These are phyloP conservation scores for Pogonus chalceus DNA, from an alignment of 1,140 invertebrate genomes.

Conservation along the genomic window DNA sequence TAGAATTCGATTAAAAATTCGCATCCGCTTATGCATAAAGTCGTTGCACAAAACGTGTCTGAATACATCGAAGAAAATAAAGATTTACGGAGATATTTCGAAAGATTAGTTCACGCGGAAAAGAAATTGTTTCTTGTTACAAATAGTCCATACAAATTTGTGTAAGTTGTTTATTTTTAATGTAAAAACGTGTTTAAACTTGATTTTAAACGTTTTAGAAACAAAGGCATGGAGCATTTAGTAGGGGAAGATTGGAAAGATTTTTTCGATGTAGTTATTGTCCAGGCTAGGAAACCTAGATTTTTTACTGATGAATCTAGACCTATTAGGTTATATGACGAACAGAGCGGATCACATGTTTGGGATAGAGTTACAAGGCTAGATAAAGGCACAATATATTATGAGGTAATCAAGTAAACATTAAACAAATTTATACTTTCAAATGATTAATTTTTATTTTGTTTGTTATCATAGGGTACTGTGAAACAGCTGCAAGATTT, in stretches of 20 bases:
- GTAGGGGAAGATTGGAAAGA: conserved; percentile 83
- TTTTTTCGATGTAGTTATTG: conserved; percentile 90
- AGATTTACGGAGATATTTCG: conserved; percentile 64
- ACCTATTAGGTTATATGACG: conserved; percentile 83
- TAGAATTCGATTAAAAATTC: conserved; percentile 82
- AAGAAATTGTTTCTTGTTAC: conserved; percentile 95
- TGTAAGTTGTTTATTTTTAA: conserved; percentile 58
- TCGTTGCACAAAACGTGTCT: conserved; percentile 66
- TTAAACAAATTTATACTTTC: background rate
- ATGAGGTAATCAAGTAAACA: conserved; percentile 55
- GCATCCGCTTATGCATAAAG: conserved; percentile 84
- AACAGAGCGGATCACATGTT: conserved; percentile 64
- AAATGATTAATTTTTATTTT: background rate
- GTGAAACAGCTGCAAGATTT: conserved; percentile 82
- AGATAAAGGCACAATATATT: conserved; percentile 84
- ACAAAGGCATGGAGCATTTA: conserved; percentile 84
- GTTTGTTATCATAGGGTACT: conserved; percentile 58
- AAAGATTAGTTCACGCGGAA: conserved; percentile 56
- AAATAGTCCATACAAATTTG: conserved; percentile 93
- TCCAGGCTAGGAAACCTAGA: conserved; percentile 88
- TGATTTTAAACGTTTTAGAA: conserved; percentile 47
- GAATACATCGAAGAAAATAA: conserved; percentile 74
- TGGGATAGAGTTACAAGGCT: conserved; percentile 85
- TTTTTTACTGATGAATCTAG: conserved; percentile 90
- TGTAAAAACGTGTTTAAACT: too few species aligned